These are phyloP conservation scores for Heterocephalus glaber DNA, from an alignment of 2,113 vertebrate species.

Conservation along the genomic window DNA sequence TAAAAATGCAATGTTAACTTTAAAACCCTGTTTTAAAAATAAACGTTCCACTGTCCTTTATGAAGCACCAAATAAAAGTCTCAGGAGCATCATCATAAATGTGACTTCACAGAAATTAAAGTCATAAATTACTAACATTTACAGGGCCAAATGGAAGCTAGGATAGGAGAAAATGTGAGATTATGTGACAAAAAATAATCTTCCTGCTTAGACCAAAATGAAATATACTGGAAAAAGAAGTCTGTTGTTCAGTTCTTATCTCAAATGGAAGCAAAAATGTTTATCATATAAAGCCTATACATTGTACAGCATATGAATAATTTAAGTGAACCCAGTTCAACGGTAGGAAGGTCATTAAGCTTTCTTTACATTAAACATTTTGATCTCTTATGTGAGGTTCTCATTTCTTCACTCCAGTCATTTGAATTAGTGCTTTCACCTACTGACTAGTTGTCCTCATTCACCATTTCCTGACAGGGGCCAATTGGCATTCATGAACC, in stretches of 20 bases:
- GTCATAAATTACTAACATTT: conserved; percentile 36
- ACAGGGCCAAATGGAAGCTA: neutral
- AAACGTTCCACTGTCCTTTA: conserved; percentile 42
- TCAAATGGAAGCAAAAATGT: neutral
- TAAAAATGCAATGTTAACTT: conserved; percentile 43
- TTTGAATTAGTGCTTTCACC: neutral
- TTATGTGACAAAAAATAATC: neutral
- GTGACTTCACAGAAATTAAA: neutral
- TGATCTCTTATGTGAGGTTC: neutral
- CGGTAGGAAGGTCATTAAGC: fast-evolving
- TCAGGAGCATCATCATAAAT: neutral
- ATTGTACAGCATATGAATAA: neutral
- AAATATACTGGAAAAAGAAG: neutral
- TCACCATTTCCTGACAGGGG: neutral
- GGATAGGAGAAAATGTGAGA: neutral
- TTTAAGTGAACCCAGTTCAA: neutral
- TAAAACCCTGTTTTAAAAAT: conserved; percentile 51
- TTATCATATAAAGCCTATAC: neutral
- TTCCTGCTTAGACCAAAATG: neutral
- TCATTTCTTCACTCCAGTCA: neutral
- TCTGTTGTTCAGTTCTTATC: neutral
- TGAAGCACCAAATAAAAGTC: conserved; percentile 7
- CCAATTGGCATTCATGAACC: neutral
- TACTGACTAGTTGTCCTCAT: neutral
- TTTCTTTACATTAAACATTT: neutral